A percentile compares a stretch with the other conserved stretches of the same genome.
Evolutionary conservation across 2,113 vertebrate species (phyloP).

Genomic region (Anas platyrhynchos): DNA sequence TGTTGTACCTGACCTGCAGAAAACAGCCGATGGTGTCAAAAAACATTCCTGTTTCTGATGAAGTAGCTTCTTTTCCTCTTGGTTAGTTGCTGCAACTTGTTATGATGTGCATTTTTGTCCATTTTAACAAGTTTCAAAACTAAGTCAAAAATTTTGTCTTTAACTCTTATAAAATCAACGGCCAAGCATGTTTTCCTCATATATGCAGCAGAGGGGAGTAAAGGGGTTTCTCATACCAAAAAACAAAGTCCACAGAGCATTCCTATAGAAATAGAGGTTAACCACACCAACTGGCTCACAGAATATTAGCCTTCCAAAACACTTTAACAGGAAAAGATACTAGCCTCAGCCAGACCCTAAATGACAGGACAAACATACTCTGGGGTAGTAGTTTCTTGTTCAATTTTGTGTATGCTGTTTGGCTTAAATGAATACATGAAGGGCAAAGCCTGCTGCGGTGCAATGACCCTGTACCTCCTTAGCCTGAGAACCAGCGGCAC

Average conservation of each 20-base stretch:
- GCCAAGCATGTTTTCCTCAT: constrained; percentile 43
- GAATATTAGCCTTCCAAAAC: not conserved
- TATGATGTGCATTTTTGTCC: constrained; percentile 9
- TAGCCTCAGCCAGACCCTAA: not conserved
- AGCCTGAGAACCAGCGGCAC: not conserved
- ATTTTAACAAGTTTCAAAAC: not conserved
- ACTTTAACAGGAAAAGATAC: not conserved
- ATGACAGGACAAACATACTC: not conserved
- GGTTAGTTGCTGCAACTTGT: constrained; percentile 14
- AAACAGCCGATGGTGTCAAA: constrained; percentile 21
- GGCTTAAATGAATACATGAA: not conserved
- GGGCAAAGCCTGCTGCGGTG: not conserved
- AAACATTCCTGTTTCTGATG: constrained; percentile 10
- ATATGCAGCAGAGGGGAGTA: not conserved
- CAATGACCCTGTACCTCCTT: not conserved
- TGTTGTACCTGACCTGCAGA: not conserved
- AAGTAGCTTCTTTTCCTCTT: not conserved
- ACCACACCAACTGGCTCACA: not conserved
- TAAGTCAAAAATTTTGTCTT: not conserved
- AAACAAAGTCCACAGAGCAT: not conserved
- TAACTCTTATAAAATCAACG: not conserved
- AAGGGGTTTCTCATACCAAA: constrained; percentile 2
- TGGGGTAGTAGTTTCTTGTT: not conserved
- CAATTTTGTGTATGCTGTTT: not conserved
- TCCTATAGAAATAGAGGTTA: not conserved